Percentiles rank a stretch among this genome's conserved stretches.
Evolutionary conservation across 1,140 invertebrate species (phyloP).

Genomic region (Magallana ariakensis): DNA sequence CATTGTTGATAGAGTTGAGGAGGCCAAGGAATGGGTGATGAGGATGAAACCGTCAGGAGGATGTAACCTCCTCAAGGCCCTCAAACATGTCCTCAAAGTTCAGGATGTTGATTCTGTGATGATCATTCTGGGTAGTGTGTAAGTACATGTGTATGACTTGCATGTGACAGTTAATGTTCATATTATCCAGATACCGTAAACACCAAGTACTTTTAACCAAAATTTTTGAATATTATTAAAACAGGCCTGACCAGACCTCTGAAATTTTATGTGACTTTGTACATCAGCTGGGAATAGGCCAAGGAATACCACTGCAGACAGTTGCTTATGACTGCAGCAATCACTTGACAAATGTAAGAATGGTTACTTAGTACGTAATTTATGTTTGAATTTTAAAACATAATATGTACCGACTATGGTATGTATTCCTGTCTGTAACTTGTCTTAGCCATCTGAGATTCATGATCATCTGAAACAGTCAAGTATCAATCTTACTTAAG

Average conservation of each 20-base stretch:
- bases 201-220: background rate
- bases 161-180: background rate
- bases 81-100: slow-evolving; percentile 78
- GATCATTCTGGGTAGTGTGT: slow-evolving; percentile 78
- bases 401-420: too few species aligned
- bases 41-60: slow-evolving; percentile 74
- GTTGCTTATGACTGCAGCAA: slow-evolving; percentile 80
- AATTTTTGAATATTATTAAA: background rate
- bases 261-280: slow-evolving; percentile 79
- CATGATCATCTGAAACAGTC: too few species aligned
- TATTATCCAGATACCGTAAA: too few species aligned
- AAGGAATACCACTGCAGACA: slow-evolving; percentile 72
- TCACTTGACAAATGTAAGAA: slow-evolving; percentile 77
- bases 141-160: slow-evolving; percentile 61
- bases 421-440: too few species aligned
- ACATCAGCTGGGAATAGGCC: slow-evolving; percentile 76
- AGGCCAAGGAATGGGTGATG: slow-evolving; percentile 76
- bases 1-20: slow-evolving; percentile 72
- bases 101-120: slow-evolving; percentile 75
- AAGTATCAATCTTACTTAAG: too few species aligned
- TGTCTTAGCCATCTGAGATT: too few species aligned
- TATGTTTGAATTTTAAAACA: too few species aligned
- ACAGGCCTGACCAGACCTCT: slow-evolving; percentile 77
- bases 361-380: too few species aligned
- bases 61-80: slow-evolving; percentile 77